Conservation (phyloP, 2,888 invertebrate species). For the Napeogenes inachia region DNA sequence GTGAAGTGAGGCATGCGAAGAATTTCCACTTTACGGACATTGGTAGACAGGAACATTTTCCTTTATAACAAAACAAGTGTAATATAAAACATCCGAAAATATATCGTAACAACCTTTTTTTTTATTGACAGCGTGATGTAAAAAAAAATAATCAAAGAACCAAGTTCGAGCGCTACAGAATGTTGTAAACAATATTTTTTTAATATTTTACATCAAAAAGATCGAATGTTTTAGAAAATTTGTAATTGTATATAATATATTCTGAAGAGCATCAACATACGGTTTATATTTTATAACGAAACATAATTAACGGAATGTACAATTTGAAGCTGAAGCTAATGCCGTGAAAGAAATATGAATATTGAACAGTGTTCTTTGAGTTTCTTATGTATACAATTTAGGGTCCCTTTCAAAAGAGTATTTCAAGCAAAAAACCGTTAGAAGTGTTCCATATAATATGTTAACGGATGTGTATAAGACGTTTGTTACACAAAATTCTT, state of each 20-base stretch:
- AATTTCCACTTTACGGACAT: constrained; percentile 59
- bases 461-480: constrained; percentile 34
- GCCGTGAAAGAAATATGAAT: constrained; percentile 22
- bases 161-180: too few species aligned
- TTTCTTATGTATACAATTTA: constrained; percentile 45
- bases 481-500: constrained; percentile 19
- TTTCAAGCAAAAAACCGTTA: constrained; percentile 47
- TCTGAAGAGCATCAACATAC: too few species aligned
- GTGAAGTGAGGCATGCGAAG: constrained; percentile 46
- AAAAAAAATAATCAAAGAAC: too few species aligned
- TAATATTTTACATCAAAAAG: too few species aligned
- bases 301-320: background rate
- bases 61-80: constrained; percentile 23
- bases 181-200: background rate
- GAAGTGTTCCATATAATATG: constrained; percentile 42
- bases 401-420: constrained; percentile 40
- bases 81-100: constrained; percentile 2
- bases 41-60: constrained; percentile 45
- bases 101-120: background rate
- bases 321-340: background rate
- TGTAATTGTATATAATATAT: too few species aligned
- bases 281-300: background rate
- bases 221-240: too few species aligned
- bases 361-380: constrained; percentile 28
- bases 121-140: too few species aligned